A percentile compares a stretch with the other conserved stretches of the same genome.
Conservation (phyloP, 2,888 invertebrate species). For the Chymomyza procnemis region DNA sequence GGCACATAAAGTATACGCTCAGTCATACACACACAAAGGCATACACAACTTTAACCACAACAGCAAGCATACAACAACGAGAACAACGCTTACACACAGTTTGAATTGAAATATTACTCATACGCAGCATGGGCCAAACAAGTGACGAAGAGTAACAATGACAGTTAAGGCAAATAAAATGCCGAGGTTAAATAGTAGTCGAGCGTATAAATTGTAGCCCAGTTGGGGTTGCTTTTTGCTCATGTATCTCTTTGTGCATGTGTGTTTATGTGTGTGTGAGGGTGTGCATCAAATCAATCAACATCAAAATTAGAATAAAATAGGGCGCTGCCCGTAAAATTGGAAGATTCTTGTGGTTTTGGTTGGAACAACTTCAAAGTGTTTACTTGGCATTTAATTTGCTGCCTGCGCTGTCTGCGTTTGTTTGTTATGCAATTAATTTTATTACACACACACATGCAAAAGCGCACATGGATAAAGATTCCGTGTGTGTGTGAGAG, state of each 20-base stretch:
- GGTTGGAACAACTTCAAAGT: slow-evolving; percentile 55
- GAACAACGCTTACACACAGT: neutral
- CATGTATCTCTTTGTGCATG: neutral
- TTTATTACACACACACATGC: neutral
- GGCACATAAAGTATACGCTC: neutral
- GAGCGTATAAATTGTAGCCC: neutral
- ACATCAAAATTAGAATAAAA: slow-evolving; percentile 56
- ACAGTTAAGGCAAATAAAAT: neutral
- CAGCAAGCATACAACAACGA: too few relatives aligned
- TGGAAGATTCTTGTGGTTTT: neutral
- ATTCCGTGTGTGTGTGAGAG: too few relatives aligned
- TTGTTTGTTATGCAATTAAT: slow-evolving; percentile 1
- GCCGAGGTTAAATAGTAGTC: neutral
- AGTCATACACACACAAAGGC: neutral
- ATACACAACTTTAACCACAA: neutral
- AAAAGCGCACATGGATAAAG: too few relatives aligned
- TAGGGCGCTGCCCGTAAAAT: slow-evolving; percentile 33
- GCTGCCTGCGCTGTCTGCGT: slow-evolving; percentile 10
- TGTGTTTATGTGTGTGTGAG: slow-evolving; percentile 1
- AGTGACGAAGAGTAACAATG: neutral
- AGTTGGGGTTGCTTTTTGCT: neutral
- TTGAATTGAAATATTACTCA: neutral
- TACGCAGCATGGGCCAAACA: neutral
- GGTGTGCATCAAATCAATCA: slow-evolving; percentile 55
- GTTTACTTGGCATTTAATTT: slow-evolving; percentile 70